Base-by-base conservation (phyloP, 1,140 invertebrate species). In the Ptiloglossa arizonensis region DNA sequence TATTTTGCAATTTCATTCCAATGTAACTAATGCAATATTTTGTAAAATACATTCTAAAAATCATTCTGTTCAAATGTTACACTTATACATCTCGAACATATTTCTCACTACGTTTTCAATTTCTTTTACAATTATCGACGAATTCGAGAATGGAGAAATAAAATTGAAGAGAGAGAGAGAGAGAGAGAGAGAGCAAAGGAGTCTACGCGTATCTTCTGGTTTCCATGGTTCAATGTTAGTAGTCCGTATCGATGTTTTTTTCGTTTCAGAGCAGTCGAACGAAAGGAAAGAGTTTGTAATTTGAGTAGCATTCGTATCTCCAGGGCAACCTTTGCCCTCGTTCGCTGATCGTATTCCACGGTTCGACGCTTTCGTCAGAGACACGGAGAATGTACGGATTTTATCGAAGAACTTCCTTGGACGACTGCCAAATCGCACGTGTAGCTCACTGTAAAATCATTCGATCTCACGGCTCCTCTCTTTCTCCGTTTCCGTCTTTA, bases 381-480 rank as follows among this genome's bases (percentile, higher is more conserved):
- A 46, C 27, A 48, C 32, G 46, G 62, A 46, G 67, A 75, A 80
- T 67, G 50, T 64, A 52, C 60, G 79, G 74, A 87, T 84, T 84
- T 89, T 80, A 83, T 87, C 80, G 68, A 56, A 44, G 44, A 84
- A 79, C 66, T 82, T 79, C 32, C 56, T 83, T 88, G 85, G 88
- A 74, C 22, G 50, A n/a, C n/a, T 70, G 83, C 82, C 87, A 87
- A 87, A 89, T 86, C 79, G 81, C 41, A 83, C 63, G 71, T 72
- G 72, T 79, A 81, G 29, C 48, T 70, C 60, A 17, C 54, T 22
- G 69, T 50, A 54, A 69, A 69, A 81, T 74, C 52, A 27, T 67
- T 73, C 74, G 50, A 81, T 85, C 56, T 69, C 62, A 11, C 46
- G 4, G n/a, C 9, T 69, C 62, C 24, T 56, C 68, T 17, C 19